Base-by-base conservation (phyloP, 2,113 vertebrate genomes). In the Edolisoma coerulescens region DNA sequence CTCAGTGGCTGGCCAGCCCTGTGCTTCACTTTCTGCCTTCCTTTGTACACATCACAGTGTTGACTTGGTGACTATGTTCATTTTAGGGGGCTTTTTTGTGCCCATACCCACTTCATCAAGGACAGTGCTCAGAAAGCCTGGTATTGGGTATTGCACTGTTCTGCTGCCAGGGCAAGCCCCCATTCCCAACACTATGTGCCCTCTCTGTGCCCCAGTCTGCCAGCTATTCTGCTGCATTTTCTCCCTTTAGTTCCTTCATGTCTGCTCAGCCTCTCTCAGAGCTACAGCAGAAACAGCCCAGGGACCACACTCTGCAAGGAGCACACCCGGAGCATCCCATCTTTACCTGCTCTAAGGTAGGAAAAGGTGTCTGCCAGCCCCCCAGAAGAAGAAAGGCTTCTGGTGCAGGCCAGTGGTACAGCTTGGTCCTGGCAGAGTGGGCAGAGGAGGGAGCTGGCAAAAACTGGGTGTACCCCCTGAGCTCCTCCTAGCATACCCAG, bases 251-350 rank as follows among this genome's bases (percentile, higher is more conserved):
- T n/a, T 4, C 7, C 22, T 18, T 59, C 2, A 2, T 52, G 15
- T 27, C 59, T 92, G 32, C n/a, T 39, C 27, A 22, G 18, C 16
- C 32, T 53, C 22, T 65, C 28, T 39, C 65, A 59, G 32, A 73
- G 42, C 11, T 20, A 10, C 2, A 7, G 14, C 35, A 65, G 16
- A 22, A 80, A 20, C 14, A 52, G 5, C 24, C 23, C 1, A 0
- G 35, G 26, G 35, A 79, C 23, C 30, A 45, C 0, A 6, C 4
- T n/a, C n/a, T 56, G 23, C 1, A 4, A 60, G 57, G 27, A 35
- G 16, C 49, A n/a, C 27, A 3, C 39, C 42, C 24, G 35, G 24
- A 88, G 7, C 35, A 60, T 41, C 53, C 32, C 53, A 32, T 7
- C 7, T 56, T 68, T 59, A 54, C 53, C 67, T 54, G 20, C 9